Evolutionary conservation across 2,888 invertebrate species (phyloP), one percentile per base, ranked within the genome.

Genomic region (Noctua janthe): DNA sequence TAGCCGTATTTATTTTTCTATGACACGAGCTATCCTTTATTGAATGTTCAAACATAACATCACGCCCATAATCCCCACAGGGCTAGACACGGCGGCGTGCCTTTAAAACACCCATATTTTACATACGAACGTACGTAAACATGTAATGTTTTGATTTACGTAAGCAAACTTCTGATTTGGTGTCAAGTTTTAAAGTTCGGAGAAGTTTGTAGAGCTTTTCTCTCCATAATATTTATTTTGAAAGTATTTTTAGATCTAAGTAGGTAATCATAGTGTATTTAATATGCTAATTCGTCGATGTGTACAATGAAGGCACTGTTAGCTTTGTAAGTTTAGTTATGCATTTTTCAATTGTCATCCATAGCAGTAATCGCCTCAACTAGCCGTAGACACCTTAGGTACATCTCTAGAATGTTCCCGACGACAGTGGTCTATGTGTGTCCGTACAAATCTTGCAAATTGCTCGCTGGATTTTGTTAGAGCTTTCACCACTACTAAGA

Each of bases 381-480:
- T 64, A 74, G 54, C 54, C 49, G 66, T 49, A 54, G 7, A 59
- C 67, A 66, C 64, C 76, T 76, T 51, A 56, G 35, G 72, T 64
- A 56, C 71, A 71, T 59, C 29, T 67, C 62, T 49, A 76, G 54
- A 66, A 66, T 66, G 47, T 66, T 70, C 73, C 35, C 75, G 54
- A 66, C 64, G 51, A 70, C 47, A 54, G 49, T 49, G 67, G 59
- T 54, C 56, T 72, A 43, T 70, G 67, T 71, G 62, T 79, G 72
- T 80, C 35, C 70, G 49, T 51, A 80, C 73, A 71, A 85, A 80
- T 78, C 86, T 83, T 62, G 78, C 74, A 76, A 86, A 83, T 83
- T 83, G 80, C 64, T 76, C 5, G 47, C 49, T 78, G 71, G 67
- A 78, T 80, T 83, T 71, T 54, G 74, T 76, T 72, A 62, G 59